A percentile compares a stretch with the other conserved stretches of the same genome.
Conservation (phyloP, 2,888 invertebrate genomes). For the Cheilosia urbana region DNA sequence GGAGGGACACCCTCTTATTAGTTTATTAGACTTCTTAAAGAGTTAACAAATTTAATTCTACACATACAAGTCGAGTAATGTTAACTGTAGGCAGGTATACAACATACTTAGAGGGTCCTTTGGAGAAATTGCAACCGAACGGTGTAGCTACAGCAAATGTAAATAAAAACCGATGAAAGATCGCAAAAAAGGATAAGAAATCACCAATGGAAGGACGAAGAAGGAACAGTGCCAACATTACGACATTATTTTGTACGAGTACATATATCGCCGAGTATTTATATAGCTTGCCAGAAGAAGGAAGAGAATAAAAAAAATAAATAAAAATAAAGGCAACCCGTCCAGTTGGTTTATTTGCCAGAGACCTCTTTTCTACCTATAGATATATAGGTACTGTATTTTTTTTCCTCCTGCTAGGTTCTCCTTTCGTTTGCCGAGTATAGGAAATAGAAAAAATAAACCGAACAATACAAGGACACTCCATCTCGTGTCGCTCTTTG, state of each 20-base stretch:
- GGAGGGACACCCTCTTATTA: too few relatives aligned
- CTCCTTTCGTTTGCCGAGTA: not conserved
- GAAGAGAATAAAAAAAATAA: not conserved
- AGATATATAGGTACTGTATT: not conserved
- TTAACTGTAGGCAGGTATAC: too few relatives aligned
- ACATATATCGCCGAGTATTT: not conserved
- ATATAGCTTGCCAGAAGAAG: not conserved
- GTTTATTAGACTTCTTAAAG: too few relatives aligned
- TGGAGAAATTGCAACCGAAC: not conserved
- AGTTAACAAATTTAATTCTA: too few relatives aligned
- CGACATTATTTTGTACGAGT: not conserved
- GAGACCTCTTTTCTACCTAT: not conserved
- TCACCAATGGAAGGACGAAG: constrained; percentile 3
- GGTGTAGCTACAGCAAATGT: not conserved
- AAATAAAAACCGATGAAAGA: not conserved
- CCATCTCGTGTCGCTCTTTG: not conserved
- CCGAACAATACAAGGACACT: not conserved
- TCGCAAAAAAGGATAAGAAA: not conserved
- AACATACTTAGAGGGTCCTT: too few relatives aligned
- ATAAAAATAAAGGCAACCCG: constrained; percentile 9
- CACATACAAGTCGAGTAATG: too few relatives aligned
- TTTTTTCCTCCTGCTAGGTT: not conserved
- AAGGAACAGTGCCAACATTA: constrained; percentile 7
- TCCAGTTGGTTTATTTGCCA: constrained; percentile 10
- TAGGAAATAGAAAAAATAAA: not conserved